Base-by-base conservation (phyloP, 2,888 invertebrate genomes). In the Biston betularia region DNA sequence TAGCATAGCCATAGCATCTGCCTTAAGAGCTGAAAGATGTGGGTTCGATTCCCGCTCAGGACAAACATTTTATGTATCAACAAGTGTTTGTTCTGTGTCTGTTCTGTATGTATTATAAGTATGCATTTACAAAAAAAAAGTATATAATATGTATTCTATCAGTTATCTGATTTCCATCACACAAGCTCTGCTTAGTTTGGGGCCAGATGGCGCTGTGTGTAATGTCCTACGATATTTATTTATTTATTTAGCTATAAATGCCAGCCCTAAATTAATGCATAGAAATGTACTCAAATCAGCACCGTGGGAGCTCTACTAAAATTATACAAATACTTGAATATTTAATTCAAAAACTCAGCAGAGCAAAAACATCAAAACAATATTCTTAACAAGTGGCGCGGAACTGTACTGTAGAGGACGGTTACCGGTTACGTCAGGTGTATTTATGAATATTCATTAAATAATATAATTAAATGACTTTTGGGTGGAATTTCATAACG, bases 351-450 rank as follows among this genome's bases (percentile, higher is more conserved):
- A 74, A 69, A 85, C 76, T 75, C 89, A 88, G 83, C 84, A 84
- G 88, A 90, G 88, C 89, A 86, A 85, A 84, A 86, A 87, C 81
- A 83, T 84, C 83, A 85, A 87, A 89, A 87, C 85, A 88, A 80
- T 79, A 78, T 63, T 66, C 57, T 33, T 53, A 68, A 65, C 59
- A 70, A 72, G 77, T 80, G 77, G 70, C 72, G 79, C 78, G 79
- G 81, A 79, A 84, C 78, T 77, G 74, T 75, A 84, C 78, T 77
- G 74, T 75, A 84, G 81, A 75, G 80, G 79, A 65, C 79, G 74
- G 69, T 79, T 77, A 70, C 65, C 79, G 75, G 69, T 79, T 77
- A 71, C 70, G 84, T 82, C 88, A 87, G 88, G 87, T 88, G 88
- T 79, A 77, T 72, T 87, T 77, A 89, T 90, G 84, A 89, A 90